Evolutionary conservation across 2,113 vertebrate species (phyloP), one percentile per base, ranked within the genome.

Genomic region (Tursiops truncatus): DNA sequence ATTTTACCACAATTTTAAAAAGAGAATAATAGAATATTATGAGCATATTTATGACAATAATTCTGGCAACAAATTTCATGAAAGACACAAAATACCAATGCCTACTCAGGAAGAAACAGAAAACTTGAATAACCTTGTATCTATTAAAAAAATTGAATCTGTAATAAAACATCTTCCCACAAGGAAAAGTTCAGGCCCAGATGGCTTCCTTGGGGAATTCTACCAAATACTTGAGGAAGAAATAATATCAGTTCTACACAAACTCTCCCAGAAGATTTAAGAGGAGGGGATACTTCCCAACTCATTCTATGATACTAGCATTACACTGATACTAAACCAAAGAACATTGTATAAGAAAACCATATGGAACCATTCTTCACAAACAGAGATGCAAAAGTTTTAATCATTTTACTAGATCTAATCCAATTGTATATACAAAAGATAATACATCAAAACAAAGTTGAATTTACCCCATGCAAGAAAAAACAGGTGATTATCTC

Each of bases 21-120:
- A 80, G 38, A 89, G 63, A 93, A 90, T 89, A 74, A 36, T 44
- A 10, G 62, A 77, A 36, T 73, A 58, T 36, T 73, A 50, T 65
- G 36, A 93, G 53, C 26, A 81, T 74, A 58, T 90, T 93, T 20
- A 68, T 86, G 63, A 13, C 70, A 89, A 58, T 71, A 84, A 31
- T 94, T 68, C 18, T 77, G 28, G 86, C 38, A 94, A 80, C 31
- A 94, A 88, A 62, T 74, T 94, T 36, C 65, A 67, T 91, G 26
- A 85, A 81, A 65, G 65, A 76, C 53, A 83, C 28, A 92, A 88
- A 82, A 92, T 83, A 67, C 23, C 68, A 62, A 58, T 41, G 36
- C 3, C 6, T 11, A 73, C 18, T 82, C 28, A 79, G 58, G 50
- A 89, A 92, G 56, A 92, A 82, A 67, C 38, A 33, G 60, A 44